phyloP scores from a whole-genome alignment of 2,888 invertebrate species.

The Drosophila stalkeri region DNA sequence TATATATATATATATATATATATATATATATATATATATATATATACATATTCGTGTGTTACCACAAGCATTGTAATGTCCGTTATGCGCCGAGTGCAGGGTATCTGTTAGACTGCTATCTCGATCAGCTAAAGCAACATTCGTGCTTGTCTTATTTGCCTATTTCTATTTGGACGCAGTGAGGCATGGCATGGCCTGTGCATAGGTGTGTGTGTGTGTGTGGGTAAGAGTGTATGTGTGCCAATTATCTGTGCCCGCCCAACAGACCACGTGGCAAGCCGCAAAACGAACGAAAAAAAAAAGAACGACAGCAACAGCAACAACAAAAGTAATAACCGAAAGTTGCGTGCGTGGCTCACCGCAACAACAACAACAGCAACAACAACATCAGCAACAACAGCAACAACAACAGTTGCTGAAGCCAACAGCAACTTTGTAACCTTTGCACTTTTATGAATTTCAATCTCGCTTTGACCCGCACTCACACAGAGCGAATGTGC shows the following conservation, averaged over 20 bases:
- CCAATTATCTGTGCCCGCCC: slow-evolving; percentile 60
- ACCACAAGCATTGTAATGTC: not conserved
- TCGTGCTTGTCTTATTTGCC: slow-evolving; percentile 9
- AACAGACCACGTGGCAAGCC: slow-evolving; percentile 57
- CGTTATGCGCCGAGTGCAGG: not conserved
- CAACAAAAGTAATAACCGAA: slow-evolving; percentile 42
- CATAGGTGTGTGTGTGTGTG: not conserved
- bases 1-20: not conserved
- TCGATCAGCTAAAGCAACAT: not conserved
- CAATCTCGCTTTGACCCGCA: slow-evolving; percentile 57
- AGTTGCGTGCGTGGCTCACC: slow-evolving; percentile 49
- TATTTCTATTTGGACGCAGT: slow-evolving; percentile 15
- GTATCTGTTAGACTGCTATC: not conserved
- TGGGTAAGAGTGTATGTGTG: slow-evolving; percentile 31
- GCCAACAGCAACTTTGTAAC: slow-evolving; percentile 67
- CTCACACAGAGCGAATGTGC: slow-evolving; percentile 14
- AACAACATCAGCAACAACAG: not conserved
- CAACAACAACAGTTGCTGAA: slow-evolving; percentile 10
- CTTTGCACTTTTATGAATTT: slow-evolving; percentile 73
- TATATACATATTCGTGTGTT: not conserved
- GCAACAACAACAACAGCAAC: slow-evolving; percentile 24
- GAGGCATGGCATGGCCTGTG: slow-evolving; percentile 13
- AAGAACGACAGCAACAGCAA: slow-evolving; percentile 15
- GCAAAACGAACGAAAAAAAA: slow-evolving; percentile 32
- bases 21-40: not conserved